phyloP scores from a whole-genome alignment of 2,113 vertebrate genomes.

The Planiliza haematocheilus region DNA sequence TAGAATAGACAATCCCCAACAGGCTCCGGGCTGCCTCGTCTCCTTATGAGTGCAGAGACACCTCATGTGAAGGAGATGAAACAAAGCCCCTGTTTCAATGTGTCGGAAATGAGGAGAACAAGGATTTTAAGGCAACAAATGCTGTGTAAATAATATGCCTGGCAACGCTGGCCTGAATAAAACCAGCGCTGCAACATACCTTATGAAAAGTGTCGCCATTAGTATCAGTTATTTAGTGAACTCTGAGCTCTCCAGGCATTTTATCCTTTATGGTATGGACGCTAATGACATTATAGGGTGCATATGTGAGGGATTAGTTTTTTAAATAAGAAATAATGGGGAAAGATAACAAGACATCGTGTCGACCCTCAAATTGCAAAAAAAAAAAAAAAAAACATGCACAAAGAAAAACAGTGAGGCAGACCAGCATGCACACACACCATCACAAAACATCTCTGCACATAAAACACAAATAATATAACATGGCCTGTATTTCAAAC shows the following conservation, averaged over 20 bases:
- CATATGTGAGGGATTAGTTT: conserved; percentile 24
- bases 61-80: conserved; percentile 71
- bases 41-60: conserved; percentile 78
- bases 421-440: conserved; percentile 12
- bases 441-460: not conserved
- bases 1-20: conserved; percentile 91
- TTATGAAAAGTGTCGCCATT: conserved; percentile 47
- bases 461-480: conserved; percentile 3
- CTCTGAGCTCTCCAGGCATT: conserved; percentile 25
- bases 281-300: conserved; percentile 31
- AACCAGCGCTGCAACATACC: conserved; percentile 39
- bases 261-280: conserved; percentile 41
- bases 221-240: conserved; percentile 45
- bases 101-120: conserved; percentile 68
- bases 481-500: not conserved
- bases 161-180: conserved; percentile 63
- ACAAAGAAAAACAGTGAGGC: conserved; percentile 40
- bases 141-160: conserved; percentile 64
- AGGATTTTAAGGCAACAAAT: conserved; percentile 57
- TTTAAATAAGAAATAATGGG: conserved; percentile 17
- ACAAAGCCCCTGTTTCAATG: conserved; percentile 75
- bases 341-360: conserved; percentile 1
- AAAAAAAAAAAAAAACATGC: not conserved
- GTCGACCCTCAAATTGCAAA: conserved; percentile 4
- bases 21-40: conserved; percentile 75